Evolutionary conservation across 2,888 invertebrate genomes (phyloP), one percentile per base, ranked within the genome.

Genomic region (Harpalus rufipes): DNA sequence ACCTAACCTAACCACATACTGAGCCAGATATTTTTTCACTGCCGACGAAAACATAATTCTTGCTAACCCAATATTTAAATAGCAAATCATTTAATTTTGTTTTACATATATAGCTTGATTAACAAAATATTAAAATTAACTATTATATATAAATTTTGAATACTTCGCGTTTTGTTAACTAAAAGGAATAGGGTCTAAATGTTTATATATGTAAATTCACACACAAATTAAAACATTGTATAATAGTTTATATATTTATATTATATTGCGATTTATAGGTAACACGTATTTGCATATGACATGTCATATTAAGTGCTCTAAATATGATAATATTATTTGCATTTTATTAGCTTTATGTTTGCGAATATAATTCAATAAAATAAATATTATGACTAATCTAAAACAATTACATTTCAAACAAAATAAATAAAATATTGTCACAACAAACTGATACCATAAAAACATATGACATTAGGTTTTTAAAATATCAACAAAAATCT

Each of bases 401-500:
- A 12, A 51, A 51, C 44, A 51, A 51, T 51, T 51, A 10, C 7
- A 59, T 59, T 14, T 59, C 14, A 59, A 59, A 12, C 59, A 59
- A 59, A 59, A 12, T 14, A 59, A 59, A 59, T 59, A 59, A 59
- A 16, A 59, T 59, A 16, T 59, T 59, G 7, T 16, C 14, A 59
- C 7, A 16, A 59, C 18, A 59, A 59, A 59, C 6, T 51, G 7
- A 12, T 10, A 51, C 44, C 44, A 12, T 51, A 51, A 51, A 51
- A 51, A 51, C n/a, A n/a, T 10, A 1, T 51, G 12, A 51, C 32
- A 6, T 32, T 51, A 12, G 44, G 10, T 51, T 51, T 21, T 21
- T 21, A 21, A 21, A 21, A 21, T 21, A 21, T 51, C 10, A 51
- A 51, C 12, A 51, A 51, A 51, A 51, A 10, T 51, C 6, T 12